Evolutionary conservation across 1,140 invertebrate genomes (phyloP).

Genomic region (Euura saliciscinereae): DNA sequence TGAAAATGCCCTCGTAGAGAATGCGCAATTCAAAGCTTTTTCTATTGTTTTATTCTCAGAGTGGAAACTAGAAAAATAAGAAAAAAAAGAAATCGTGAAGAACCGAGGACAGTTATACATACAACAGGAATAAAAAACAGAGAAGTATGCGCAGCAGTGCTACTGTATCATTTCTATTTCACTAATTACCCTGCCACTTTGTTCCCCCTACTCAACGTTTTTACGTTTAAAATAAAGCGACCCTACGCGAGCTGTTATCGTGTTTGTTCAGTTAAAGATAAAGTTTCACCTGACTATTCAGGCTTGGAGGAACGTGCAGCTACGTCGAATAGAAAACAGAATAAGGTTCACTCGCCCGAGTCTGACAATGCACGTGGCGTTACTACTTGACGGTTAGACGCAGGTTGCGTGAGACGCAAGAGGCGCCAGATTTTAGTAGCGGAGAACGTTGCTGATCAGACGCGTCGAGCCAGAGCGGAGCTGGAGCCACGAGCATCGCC

Average conservation of each 20-base stretch:
- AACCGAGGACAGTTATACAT: not conserved
- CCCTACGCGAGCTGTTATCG: not conserved
- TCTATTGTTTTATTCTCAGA: not conserved
- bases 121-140: not conserved
- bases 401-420: not conserved
- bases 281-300: not conserved
- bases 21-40: not conserved
- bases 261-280: not conserved
- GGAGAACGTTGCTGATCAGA: not conserved
- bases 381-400: not conserved
- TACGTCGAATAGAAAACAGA: not conserved
- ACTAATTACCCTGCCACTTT: too few relatives aligned
- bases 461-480: not conserved
- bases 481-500: not conserved
- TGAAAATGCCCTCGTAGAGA: not conserved
- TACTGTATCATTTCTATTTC: too few relatives aligned
- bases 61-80: slow-evolving; percentile 2
- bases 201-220: not conserved
- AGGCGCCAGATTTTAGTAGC: not conserved
- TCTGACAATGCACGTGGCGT: not conserved
- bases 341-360: not conserved
- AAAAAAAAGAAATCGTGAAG: not conserved
- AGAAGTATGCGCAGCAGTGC: not conserved
- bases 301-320: too few relatives aligned
- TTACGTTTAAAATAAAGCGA: not conserved